Base-by-base conservation (phyloP, 1,140 invertebrate species). In the Hypothenemus hampei region DNA sequence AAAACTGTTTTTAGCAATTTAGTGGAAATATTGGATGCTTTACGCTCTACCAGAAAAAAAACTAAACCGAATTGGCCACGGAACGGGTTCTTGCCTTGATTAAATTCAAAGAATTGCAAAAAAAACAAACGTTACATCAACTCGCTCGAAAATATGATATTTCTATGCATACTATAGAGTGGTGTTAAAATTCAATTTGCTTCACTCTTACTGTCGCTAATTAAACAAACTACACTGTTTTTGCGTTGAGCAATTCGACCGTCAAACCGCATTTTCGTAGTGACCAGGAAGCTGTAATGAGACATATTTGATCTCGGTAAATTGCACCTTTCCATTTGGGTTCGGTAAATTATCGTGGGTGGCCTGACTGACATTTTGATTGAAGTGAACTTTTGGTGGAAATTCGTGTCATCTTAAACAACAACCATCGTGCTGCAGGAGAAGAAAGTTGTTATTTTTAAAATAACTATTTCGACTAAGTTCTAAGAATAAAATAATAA, bases 261-360 rank as follows among this genome's bases (percentile, higher is more conserved):
- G 36, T 37, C 36, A 37, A 37, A 37, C 36, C 36, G 16, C 11
- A 37, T 3, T 3, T 1, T 1, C 4, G 16, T 8, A 8, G 16
- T 13, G 7, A 37, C 36, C 11, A 37, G 36, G 36, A 37, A 37
- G 36, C 16, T 5, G 7, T 13, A 2, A 37, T 2, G 1, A 13
- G 7, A 13, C 8, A 8, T 37, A 8, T 16, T 3, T 16, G 16
- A 11, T 37, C 36, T 11, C 16, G 11, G 16, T 8, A 13, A 37
- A 37, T 37, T 37, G 36, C 11, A 1, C 36, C 36, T 37, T 37
- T 37, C 36, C 16, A 37, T 37, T 13, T 37, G 36, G 36, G 36
- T 13, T 37, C 36, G 36, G 11, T 37, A 16, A 6, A 31, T 37
- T 37, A 16, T 11, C 16, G 4, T 18, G 26, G 26, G 26, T 29